Evolutionary conservation across 2,888 invertebrate genomes (phyloP).

Genomic region (Drosophila fulvimacula): DNA sequence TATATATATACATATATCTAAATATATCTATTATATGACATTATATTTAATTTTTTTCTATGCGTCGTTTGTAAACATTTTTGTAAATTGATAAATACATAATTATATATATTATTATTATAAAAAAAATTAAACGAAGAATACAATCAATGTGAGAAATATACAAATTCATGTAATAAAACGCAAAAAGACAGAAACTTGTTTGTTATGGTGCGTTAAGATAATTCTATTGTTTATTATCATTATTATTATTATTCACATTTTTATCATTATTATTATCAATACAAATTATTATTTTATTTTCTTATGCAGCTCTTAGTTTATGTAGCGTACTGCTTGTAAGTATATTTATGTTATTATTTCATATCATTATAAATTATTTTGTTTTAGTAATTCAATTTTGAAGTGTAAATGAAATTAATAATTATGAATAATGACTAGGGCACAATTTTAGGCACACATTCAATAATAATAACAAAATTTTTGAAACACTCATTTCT

Average conservation of each 20-base stretch:
- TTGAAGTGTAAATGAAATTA: conserved; percentile 7
- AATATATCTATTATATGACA: conserved; percentile 43
- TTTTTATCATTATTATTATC: conserved; percentile 24
- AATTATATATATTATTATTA: conserved; percentile 29
- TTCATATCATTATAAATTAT: conserved; percentile 23
- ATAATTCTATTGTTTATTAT: conserved; percentile 21
- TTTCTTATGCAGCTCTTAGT: conserved; percentile 51
- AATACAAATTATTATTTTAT: conserved; percentile 20
- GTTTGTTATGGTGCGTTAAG: conserved; percentile 62
- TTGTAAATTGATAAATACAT: conserved; percentile 66
- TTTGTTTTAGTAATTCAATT: conserved; percentile 13
- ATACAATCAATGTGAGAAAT: conserved; percentile 74
- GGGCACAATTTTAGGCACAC: conserved; percentile 56
- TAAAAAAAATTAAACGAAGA: conserved; percentile 20
- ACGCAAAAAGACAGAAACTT: conserved; percentile 67
- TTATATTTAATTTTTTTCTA: conserved; percentile 66
- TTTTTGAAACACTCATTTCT: conserved; percentile 14
- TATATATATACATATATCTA: conserved; percentile 40
- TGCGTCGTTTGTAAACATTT: conserved; percentile 74
- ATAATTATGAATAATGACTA: conserved; percentile 27
- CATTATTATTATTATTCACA: conserved; percentile 5
- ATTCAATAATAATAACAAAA: conserved; percentile 4
- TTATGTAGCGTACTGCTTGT: conserved; percentile 66
- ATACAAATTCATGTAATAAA: conserved; percentile 76
- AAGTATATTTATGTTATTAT: conserved; percentile 59